Conservation (phyloP, 2,113 vertebrate genomes). For the Sinosuthora webbiana region DNA sequence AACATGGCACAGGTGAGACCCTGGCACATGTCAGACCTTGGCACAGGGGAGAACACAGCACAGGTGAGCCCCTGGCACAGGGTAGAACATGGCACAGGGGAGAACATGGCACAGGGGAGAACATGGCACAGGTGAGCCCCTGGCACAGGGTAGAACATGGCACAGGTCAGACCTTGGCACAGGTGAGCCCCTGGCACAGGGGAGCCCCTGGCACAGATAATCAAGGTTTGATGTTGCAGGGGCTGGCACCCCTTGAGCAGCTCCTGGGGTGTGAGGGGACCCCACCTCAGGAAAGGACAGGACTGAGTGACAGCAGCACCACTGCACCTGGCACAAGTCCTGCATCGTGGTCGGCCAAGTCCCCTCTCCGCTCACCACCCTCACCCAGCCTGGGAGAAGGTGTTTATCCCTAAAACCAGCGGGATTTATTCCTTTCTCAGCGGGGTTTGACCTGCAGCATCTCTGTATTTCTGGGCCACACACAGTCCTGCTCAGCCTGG, state of each 20-base stretch:
- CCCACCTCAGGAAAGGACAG: neutral
- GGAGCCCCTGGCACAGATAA: rapidly evolving
- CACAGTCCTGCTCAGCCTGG: neutral
- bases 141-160: rapidly evolving
- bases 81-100: rapidly evolving
- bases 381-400: neutral
- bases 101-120: neutral
- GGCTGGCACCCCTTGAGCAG: neutral
- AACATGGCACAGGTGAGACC: neutral
- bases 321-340: rapidly evolving
- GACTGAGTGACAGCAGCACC: neutral
- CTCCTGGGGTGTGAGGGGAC: rapidly evolving
- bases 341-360: neutral
- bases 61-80: rapidly evolving
- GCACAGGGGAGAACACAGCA: neutral
- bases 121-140: neutral
- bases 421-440: neutral
- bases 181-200: neutral
- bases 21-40: neutral
- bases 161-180: neutral
- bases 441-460: neutral
- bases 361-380: neutral
- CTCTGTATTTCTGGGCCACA: neutral
- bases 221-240: neutral
- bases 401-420: neutral